Evolutionary conservation across 2,113 vertebrate species (phyloP), one percentile per base, ranked within the genome.

Genomic region (Vimba vimba): DNA sequence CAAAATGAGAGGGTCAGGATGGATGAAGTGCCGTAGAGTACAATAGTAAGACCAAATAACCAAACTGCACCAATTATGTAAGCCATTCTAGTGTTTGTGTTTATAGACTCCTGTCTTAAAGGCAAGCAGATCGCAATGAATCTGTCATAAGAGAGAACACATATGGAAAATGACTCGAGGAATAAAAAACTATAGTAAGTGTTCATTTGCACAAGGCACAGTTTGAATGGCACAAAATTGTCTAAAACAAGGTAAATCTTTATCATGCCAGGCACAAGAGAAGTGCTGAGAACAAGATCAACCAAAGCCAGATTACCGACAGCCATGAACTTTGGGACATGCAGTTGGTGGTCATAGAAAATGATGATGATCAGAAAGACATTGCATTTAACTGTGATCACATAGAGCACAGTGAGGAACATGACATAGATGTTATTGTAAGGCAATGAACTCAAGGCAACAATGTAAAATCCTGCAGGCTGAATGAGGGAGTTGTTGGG

Each of bases 71-170:
- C 33, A 0, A 95, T 1, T 30, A 94, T 92, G 39, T 78, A 89
- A 15, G 74, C 71, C 93, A 94, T 94, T 82, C 55, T 91, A 6
- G 0, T 0, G 21, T 87, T 9, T 25, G 89, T 93, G 80, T 95
- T 94, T 86, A 94, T 84, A 0, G 90, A 88, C 73, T 91, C 88
- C 0, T 94, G 92, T 30, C 73, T 89, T 80, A 95, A 84, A 76
- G 94, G 94, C 27, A 95, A 94, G 77, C 92, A 94, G 45, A 94
- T 94, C 0, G 92, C 92, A 19, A 94, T 90, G n/a, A 94, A 71
- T 17, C 94, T 36, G 83, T 94, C 94, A 30, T 93, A 94, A 5
- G 94, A 92, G 4, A 94, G 92, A 27, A 94, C 68, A 9, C 91
- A 91, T 1, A 94, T 87, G 0, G 93, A 92, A 36, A 50, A 86